Evolutionary conservation across 2,113 vertebrate species (phyloP).

Genomic region (Campylorhamphus procurvoides): DNA sequence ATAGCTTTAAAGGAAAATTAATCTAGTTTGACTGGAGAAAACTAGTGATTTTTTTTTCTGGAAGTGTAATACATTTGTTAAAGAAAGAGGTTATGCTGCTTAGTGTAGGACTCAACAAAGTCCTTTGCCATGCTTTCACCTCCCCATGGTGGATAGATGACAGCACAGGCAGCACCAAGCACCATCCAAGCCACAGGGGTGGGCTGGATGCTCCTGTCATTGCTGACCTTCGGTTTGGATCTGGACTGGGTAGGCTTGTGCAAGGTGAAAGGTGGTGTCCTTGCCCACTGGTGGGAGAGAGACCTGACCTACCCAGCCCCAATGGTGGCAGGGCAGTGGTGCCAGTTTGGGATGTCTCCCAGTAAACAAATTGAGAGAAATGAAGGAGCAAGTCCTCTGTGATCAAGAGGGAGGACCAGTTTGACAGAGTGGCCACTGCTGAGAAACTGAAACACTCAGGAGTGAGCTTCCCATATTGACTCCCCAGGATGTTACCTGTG

Average conservation of each 20-base stretch:
- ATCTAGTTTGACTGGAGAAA: conserved; percentile 52
- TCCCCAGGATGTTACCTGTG: neutral
- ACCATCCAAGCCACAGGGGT: neutral
- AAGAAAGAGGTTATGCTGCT: neutral
- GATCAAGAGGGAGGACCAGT: neutral
- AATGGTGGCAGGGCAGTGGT: fast-evolving
- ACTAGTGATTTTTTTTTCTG: neutral
- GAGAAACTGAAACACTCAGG: neutral
- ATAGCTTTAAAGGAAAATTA: conserved; percentile 54
- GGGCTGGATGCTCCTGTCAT: neutral
- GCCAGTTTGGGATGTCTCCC: neutral
- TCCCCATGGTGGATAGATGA: neutral
- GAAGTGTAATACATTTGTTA: conserved; percentile 44
- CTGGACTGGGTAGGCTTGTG: neutral
- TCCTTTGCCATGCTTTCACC: neutral
- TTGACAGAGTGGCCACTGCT: neutral
- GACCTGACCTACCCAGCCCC: neutral
- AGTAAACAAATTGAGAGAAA: neutral
- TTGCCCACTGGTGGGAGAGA: fast-evolving
- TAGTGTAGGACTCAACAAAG: neutral
- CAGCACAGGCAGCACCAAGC: neutral
- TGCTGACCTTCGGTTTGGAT: fast-evolving
- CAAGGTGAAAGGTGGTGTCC: neutral
- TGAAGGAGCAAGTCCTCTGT: neutral
- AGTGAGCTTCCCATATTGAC: neutral